Base-by-base conservation (phyloP, 2,113 vertebrate genomes). In the Cryptomyrus ogoouensis region DNA sequence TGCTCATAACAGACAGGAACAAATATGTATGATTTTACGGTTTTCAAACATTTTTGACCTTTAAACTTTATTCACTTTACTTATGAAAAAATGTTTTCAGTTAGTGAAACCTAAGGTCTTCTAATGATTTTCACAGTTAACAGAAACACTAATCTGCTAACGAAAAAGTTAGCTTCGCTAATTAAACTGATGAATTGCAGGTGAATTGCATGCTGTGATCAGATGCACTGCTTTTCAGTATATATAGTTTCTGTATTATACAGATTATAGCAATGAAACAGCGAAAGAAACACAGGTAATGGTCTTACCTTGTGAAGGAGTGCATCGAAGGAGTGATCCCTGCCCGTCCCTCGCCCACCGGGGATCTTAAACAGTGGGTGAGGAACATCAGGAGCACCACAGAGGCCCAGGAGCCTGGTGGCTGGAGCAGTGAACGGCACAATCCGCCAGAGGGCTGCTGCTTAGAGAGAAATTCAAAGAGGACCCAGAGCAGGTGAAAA, bases 301-400 rank as follows among this genome's bases (percentile, higher is more conserved):
- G 49, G 49, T 8, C 92, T 97, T 94, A 98, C 98, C 97, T 98
- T 97, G 93, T 98, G 97, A 92, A 98, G 96, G 92, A 98, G 96
- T 96, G 97, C 96, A 91, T 97, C 95, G 94, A 97, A 96, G 97
- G 97, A 97, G 97, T 97, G 98, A 99, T 99, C 98, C 98, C 98
- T 99, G 96, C 97, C 92, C 93, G 96, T 97, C 97, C 98, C 98
- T 98, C 98, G 97, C 98, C 98, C 98, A 99, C 98, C 96, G 97
- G 98, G 98, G 98, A 99, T 98, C 98, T 99, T 99, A 93, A 96
- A 96, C 95, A 97, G 98, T 99, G 98, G 98, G 98, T 98, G 98
- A 99, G 98, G 98, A 98, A 97, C 98, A 99, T 99, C 98, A 99
- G 98, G 98, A 99, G 95, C 98, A 99, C 98, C 98, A 99, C 98